phyloP scores from a whole-genome alignment of 2,888 invertebrate species.

The Brachyopa scutellaris region DNA sequence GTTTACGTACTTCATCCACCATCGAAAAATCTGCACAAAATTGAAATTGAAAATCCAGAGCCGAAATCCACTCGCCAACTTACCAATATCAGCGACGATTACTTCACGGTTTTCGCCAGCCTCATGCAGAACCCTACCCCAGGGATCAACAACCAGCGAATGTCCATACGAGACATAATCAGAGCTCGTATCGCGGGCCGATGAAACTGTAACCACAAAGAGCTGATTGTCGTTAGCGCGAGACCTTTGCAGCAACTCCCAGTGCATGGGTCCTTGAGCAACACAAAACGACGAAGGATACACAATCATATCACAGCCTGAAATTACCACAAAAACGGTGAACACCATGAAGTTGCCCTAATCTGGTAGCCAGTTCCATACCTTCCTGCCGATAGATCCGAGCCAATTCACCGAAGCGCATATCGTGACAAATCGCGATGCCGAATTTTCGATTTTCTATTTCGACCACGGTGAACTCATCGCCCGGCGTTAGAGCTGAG shows the following conservation, averaged over 20 bases:
- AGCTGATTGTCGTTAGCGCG: slow-evolving; percentile 95
- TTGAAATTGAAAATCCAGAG: no score
- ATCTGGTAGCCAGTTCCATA: slow-evolving; percentile 73
- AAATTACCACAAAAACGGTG: slow-evolving; percentile 10
- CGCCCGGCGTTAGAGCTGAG: slow-evolving; percentile 89
- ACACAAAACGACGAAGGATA: slow-evolving; percentile 94
- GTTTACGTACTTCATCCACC: slow-evolving; percentile 89
- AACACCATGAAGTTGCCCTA: background rate
- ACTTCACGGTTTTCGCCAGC: slow-evolving; percentile 88
- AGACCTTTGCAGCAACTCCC: slow-evolving; percentile 91
- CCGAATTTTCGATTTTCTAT: slow-evolving; percentile 89
- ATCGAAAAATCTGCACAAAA: slow-evolving; percentile 89
- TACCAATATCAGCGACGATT: slow-evolving; percentile 86
- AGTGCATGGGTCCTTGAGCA: slow-evolving; percentile 91
- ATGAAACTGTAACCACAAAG: slow-evolving; percentile 92
- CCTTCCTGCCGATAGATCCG: slow-evolving; percentile 86
- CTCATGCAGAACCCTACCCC: slow-evolving; percentile 86
- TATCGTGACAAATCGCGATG: slow-evolving; percentile 97
- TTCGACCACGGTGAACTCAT: slow-evolving; percentile 88
- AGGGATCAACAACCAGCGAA: slow-evolving; percentile 92
- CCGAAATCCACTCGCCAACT: background rate
- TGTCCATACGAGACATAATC: slow-evolving; percentile 96
- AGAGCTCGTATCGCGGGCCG: slow-evolving; percentile 88
- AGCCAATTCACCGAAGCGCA: slow-evolving; percentile 95
- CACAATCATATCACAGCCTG: slow-evolving; percentile 92